Evolutionary conservation across 2,797 vertebrate species (phyloP).

Genomic region (Halcyon badia): DNA sequence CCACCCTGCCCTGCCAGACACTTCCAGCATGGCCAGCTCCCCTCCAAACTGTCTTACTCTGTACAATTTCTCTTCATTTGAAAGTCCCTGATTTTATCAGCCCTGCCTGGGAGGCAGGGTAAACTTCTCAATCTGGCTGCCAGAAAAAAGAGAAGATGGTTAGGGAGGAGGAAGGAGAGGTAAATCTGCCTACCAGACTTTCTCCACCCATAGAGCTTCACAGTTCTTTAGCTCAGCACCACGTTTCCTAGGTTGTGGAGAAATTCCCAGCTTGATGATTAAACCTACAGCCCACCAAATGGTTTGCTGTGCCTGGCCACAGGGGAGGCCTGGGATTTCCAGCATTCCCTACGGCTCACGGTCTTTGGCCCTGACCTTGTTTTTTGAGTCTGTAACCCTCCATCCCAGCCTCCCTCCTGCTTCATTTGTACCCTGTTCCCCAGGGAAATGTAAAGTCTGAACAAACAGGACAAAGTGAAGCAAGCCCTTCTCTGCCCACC

Average conservation of each 20-base stretch:
- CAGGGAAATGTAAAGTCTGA: neutral
- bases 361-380: slow-evolving; percentile 24
- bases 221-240: neutral
- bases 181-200: slow-evolving; percentile 12
- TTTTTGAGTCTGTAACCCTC: neutral
- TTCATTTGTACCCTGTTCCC: neutral
- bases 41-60: neutral
- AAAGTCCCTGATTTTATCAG: slow-evolving; percentile 70
- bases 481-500: neutral
- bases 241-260: neutral
- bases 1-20: neutral
- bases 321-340: slow-evolving; percentile 16
- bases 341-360: neutral
- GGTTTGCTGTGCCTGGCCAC: neutral
- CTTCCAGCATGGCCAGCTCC: neutral
- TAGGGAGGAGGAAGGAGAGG: slow-evolving; percentile 1
- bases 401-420: neutral
- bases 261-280: neutral
- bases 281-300: neutral
- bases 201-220: neutral
- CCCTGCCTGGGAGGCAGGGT: slow-evolving; percentile 26
- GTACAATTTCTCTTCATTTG: slow-evolving; percentile 19
- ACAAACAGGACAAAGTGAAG: slow-evolving; percentile 14
- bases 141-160: slow-evolving; percentile 15
- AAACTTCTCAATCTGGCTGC: neutral